Conservation (phyloP, 2,113 vertebrate genomes). For the Panthera uncia region DNA sequence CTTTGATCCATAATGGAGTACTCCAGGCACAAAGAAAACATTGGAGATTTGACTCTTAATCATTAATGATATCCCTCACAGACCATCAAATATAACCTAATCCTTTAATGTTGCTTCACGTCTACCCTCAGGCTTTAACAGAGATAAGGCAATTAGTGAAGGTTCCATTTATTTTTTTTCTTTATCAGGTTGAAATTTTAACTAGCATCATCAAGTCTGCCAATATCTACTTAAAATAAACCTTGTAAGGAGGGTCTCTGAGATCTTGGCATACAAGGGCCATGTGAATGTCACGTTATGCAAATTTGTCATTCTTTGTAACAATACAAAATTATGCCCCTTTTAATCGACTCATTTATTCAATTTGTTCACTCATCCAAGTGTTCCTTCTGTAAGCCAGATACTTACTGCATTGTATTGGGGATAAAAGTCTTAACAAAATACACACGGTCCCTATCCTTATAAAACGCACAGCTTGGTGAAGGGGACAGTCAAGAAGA, state of each 20-base stretch:
- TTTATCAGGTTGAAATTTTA: constrained; percentile 45
- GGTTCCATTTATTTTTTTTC: neutral
- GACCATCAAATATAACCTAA: constrained; percentile 14
- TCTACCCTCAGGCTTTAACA: constrained; percentile 5
- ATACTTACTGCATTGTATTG: neutral
- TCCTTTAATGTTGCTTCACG: neutral
- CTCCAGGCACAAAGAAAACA: constrained; percentile 35
- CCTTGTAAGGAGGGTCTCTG: neutral
- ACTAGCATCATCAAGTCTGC: neutral
- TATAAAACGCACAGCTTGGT: neutral
- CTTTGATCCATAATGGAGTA: constrained; percentile 30
- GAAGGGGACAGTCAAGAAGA: neutral
- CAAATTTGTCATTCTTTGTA: neutral
- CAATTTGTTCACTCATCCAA: neutral
- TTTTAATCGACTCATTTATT: neutral
- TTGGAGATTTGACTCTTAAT: constrained; percentile 16
- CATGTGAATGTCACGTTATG: neutral
- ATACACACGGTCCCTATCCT: neutral
- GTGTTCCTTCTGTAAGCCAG: neutral
- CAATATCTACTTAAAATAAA: constrained; percentile 21
- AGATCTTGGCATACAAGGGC: neutral
- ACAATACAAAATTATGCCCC: neutral
- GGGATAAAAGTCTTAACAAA: neutral
- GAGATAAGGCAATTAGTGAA: constrained; percentile 23
- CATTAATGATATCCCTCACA: constrained; percentile 37